Percentiles rank a stretch among this genome's conserved stretches.
Evolutionary conservation across 2,797 vertebrate species (phyloP).

Genomic region (Mareca strepera): DNA sequence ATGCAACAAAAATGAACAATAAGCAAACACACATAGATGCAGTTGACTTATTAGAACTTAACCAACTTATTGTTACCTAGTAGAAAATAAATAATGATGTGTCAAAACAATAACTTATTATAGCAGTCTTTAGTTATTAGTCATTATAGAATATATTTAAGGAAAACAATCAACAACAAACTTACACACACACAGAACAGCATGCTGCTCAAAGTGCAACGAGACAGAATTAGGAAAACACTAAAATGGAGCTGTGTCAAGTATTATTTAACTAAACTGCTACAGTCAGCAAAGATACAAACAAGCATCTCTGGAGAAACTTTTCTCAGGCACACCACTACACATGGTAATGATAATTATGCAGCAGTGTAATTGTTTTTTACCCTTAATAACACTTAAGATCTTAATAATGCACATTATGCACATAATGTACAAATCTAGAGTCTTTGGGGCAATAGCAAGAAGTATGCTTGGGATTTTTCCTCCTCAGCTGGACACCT

Average conservation of each 20-base stretch:
- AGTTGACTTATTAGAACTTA: neutral
- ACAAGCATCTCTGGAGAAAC: neutral
- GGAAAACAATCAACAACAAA: conserved; percentile 4
- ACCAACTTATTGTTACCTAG: neutral
- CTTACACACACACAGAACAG: neutral
- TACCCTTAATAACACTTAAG: neutral
- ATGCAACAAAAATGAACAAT: neutral
- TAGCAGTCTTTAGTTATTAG: neutral
- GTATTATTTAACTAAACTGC: neutral
- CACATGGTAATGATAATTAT: neutral
- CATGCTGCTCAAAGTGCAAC: neutral
- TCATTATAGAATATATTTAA: neutral
- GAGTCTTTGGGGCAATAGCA: neutral
- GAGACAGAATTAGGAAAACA: neutral
- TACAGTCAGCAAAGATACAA: neutral
- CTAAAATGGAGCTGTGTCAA: neutral
- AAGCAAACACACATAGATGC: neutral
- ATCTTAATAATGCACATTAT: neutral
- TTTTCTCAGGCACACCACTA: neutral
- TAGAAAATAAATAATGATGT: conserved; percentile 19
- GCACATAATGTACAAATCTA: neutral
- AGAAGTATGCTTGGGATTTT: neutral
- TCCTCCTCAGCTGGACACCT: neutral
- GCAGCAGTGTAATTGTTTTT: neutral
- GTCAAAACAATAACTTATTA: conserved; percentile 29